Conservation (phyloP, 2,888 invertebrate species). For the Patella ulyssiponensis region DNA sequence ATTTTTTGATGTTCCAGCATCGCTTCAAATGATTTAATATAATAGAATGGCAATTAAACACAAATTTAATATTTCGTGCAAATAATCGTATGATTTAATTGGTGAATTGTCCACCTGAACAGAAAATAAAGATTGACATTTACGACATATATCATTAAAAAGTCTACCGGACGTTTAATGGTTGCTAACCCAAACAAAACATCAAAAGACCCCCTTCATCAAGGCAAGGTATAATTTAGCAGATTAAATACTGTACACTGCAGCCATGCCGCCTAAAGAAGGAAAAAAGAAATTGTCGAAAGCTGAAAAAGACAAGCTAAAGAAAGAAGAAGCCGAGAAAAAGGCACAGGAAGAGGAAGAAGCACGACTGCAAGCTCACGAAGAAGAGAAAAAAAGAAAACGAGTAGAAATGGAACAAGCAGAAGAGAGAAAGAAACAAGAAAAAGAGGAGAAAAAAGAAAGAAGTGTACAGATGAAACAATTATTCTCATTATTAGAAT, state of each 20-base stretch:
- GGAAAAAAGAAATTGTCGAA: conserved; percentile 60
- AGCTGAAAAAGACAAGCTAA: conserved; percentile 66
- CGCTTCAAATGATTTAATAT: no score
- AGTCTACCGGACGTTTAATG: background rate
- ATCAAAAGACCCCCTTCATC: background rate
- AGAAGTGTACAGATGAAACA: conserved; percentile 63
- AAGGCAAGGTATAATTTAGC: no score
- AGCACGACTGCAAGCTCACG: conserved; percentile 45
- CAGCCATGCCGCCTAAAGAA: conserved; percentile 34
- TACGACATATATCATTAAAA: no score
- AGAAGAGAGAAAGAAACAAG: conserved; percentile 53
- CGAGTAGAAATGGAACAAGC: conserved; percentile 53
- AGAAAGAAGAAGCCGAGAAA: conserved; percentile 66
- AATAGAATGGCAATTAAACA: no score
- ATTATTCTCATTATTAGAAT: conserved; percentile 57
- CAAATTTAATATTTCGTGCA: no score
- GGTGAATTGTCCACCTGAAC: no score
- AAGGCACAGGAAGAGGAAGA: conserved; percentile 67
- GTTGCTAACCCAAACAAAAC: conserved; percentile 6
- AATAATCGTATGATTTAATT: no score
- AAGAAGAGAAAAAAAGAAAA: conserved; percentile 52
- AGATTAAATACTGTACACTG: no score
- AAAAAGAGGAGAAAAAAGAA: conserved; percentile 67
- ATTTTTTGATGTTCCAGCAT: no score
- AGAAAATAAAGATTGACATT: no score